Percentiles rank a stretch among this genome's conserved stretches.
Conservation (phyloP, 2,113 vertebrate species). For the Setophaga kirtlandii region DNA sequence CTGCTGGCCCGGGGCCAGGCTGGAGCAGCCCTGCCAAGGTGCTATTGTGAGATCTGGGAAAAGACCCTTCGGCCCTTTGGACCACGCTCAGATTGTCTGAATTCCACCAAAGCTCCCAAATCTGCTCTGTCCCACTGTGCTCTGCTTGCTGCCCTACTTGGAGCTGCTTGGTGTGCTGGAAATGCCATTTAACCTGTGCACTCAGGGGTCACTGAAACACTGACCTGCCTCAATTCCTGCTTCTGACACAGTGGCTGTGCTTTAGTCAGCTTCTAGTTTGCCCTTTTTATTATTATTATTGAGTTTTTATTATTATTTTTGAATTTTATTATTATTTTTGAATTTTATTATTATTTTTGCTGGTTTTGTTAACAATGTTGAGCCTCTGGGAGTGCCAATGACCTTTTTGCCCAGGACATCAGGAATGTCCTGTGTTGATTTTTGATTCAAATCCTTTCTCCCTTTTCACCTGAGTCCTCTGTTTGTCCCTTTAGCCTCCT, state of each 20-base stretch:
- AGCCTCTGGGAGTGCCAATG: background rate
- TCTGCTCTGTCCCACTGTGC: background rate
- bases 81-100: background rate
- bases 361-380: background rate
- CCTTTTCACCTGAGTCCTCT: background rate
- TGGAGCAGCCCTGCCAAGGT: background rate
- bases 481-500: background rate
- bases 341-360: background rate
- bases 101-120: background rate
- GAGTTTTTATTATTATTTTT: background rate
- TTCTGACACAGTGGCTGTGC: background rate
- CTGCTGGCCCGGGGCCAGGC: background rate
- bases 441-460: background rate
- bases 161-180: background rate
- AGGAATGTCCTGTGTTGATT: background rate
- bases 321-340: too few relatives aligned
- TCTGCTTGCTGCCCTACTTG: background rate
- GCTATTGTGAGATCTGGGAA: constrained; percentile 29
- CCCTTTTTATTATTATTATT: background rate
- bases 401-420: background rate
- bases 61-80: constrained; percentile 60
- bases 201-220: background rate
- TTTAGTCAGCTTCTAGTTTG: background rate
- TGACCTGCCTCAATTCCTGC: background rate
- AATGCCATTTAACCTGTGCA: background rate